phyloP scores from a whole-genome alignment of 2,888 invertebrate genomes.

The Brachylomia viminalis region DNA sequence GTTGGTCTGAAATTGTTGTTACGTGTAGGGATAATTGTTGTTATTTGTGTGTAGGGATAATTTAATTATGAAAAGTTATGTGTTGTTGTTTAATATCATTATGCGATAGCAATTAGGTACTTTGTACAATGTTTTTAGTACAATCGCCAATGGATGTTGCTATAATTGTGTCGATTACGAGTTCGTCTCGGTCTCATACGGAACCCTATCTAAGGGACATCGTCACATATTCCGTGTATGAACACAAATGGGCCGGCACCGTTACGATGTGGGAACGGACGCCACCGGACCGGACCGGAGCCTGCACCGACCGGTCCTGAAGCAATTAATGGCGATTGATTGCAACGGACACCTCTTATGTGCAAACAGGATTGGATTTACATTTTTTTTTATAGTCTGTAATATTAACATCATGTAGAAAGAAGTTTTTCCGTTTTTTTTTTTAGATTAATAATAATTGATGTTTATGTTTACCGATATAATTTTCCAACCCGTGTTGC shows the following conservation, averaged over 20 bases:
- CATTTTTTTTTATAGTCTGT: background rate
- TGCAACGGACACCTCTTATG: slow-evolving; percentile 27
- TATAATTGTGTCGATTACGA: background rate
- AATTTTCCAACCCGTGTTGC: background rate
- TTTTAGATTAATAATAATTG: background rate
- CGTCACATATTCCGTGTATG: slow-evolving; percentile 18
- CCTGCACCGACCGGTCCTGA: slow-evolving; percentile 48
- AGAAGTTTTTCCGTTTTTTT: background rate
- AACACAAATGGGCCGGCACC: slow-evolving; percentile 55
- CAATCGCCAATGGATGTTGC: background rate
- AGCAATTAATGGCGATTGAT: slow-evolving; percentile 39
- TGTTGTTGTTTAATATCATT: slow-evolving; percentile 22
- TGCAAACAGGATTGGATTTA: slow-evolving; percentile 13
- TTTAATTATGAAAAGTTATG: background rate
- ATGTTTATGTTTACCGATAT: background rate
- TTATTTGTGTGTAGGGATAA: slow-evolving; percentile 19
- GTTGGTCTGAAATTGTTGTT: background rate
- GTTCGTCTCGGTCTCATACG: background rate
- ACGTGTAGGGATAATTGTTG: no score
- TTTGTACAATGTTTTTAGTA: slow-evolving; percentile 2
- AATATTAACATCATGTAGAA: slow-evolving; percentile 1
- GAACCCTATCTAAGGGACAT: slow-evolving; percentile 38
- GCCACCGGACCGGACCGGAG: background rate
- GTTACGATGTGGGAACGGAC: slow-evolving; percentile 60
- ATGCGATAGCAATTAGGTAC: background rate